These are phyloP conservation scores for Anseranas semipalmata DNA, from an alignment of 2,113 vertebrate species.

Conservation along the genomic window DNA sequence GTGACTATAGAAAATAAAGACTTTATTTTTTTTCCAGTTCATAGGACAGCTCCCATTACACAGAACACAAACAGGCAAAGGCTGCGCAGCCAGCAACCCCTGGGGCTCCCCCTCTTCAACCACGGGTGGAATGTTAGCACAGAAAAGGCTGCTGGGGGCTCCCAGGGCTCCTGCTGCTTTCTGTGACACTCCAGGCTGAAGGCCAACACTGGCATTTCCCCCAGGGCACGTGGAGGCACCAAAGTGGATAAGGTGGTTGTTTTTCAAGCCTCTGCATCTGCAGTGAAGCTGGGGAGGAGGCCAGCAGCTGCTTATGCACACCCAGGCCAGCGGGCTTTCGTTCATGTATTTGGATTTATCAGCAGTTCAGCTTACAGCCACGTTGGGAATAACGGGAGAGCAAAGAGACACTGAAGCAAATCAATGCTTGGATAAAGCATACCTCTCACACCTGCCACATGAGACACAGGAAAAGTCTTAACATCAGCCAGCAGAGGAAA, in stretches of 20 bases:
- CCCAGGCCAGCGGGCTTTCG: background rate
- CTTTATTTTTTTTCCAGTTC: constrained; percentile 80
- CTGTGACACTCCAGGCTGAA: background rate
- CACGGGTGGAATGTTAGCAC: background rate
- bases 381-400: background rate
- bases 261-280: background rate
- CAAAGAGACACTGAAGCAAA: background rate
- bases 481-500: constrained; percentile 38
- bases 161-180: background rate
- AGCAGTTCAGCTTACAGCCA: background rate
- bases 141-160: background rate
- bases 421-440: background rate
- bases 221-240: background rate
- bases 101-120: background rate
- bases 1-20: constrained; percentile 81
- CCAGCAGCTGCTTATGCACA: background rate
- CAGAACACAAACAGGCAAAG: constrained; percentile 54
- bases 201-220: background rate
- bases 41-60: constrained; percentile 75
- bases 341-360: background rate
- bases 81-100: constrained; percentile 45
- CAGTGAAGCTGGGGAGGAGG: background rate
- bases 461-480: background rate
- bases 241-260: background rate
- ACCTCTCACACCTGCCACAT: background rate